A percentile compares a stretch with the other conserved stretches of the same genome.
Evolutionary conservation across 2,113 vertebrate species (phyloP).

Genomic region (Lathamus discolor): DNA sequence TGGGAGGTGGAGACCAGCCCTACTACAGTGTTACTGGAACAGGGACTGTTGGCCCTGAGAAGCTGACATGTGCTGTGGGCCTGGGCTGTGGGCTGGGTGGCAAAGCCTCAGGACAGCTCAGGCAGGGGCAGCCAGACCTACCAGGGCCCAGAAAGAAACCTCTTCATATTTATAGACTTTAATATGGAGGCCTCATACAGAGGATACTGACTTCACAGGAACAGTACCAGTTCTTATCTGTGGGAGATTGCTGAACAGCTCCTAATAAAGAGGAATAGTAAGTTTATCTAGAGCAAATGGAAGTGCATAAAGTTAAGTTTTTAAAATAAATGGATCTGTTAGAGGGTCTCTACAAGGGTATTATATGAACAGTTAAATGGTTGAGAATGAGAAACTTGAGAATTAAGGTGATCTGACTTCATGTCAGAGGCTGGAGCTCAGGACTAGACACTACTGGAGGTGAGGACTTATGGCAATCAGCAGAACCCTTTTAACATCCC

Average conservation of each 20-base stretch:
- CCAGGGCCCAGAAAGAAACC: background rate
- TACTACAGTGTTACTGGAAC: background rate
- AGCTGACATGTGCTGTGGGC: no score
- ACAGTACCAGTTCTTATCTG: background rate
- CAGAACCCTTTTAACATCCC: background rate
- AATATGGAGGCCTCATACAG: background rate
- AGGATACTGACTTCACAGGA: background rate
- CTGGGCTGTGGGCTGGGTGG: background rate
- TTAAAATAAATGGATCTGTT: background rate
- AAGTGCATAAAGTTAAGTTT: background rate
- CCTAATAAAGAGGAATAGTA: background rate
- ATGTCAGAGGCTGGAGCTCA: background rate
- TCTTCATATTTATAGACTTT: background rate
- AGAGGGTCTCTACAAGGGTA: background rate
- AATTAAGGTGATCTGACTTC: background rate
- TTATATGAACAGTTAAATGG: accelerated
- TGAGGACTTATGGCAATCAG: background rate
- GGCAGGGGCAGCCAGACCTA: background rate
- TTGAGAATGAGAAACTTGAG: background rate
- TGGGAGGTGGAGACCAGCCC: background rate
- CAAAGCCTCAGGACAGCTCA: background rate
- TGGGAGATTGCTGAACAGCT: background rate
- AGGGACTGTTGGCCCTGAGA: background rate
- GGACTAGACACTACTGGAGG: background rate
- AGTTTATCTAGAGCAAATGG: background rate